These are phyloP conservation scores for Drosophila quadrilineata DNA, from an alignment of 1,140 invertebrate genomes.

Conservation along the genomic window DNA sequence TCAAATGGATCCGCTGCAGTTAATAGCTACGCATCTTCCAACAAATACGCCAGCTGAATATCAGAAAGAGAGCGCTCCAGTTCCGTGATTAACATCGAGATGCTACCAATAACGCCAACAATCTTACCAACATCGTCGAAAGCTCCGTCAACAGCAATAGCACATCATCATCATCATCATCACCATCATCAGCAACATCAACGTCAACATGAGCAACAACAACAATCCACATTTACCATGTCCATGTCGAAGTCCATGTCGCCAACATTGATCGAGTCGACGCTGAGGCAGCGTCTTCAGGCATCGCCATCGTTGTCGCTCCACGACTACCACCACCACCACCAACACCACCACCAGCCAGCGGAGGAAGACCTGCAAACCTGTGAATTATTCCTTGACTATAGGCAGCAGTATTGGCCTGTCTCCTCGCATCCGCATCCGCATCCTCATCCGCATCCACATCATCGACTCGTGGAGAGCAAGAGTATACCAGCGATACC, in stretches of 20 bases:
- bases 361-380: too few relatives aligned
- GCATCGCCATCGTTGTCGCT: constrained; percentile 32
- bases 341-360: too few relatives aligned
- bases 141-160: constrained; percentile 8
- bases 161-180: too few relatives aligned
- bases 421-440: neutral
- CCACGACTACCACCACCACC: constrained; percentile 1
- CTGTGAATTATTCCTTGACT: too few relatives aligned
- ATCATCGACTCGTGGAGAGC: constrained; percentile 13
- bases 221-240: constrained; percentile 20
- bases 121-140: too few relatives aligned
- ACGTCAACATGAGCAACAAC: constrained; percentile 12
- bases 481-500: constrained; percentile 50
- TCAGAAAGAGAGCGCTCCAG: constrained; percentile 79
- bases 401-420: neutral
- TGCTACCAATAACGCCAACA: constrained; percentile 55
- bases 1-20: constrained; percentile 82
- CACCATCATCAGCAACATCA: constrained; percentile 1
- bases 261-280: constrained; percentile 39
- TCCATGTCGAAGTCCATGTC: constrained; percentile 42
- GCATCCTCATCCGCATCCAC: constrained; percentile 10
- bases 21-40: constrained; percentile 81
- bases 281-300: constrained; percentile 50
- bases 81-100: constrained; percentile 77
- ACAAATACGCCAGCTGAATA: constrained; percentile 81